Percentiles rank a stretch among this genome's conserved stretches.
These are phyloP conservation scores for Hystrix brachyura DNA, from an alignment of 2,113 vertebrate genomes.

Conservation along the genomic window DNA sequence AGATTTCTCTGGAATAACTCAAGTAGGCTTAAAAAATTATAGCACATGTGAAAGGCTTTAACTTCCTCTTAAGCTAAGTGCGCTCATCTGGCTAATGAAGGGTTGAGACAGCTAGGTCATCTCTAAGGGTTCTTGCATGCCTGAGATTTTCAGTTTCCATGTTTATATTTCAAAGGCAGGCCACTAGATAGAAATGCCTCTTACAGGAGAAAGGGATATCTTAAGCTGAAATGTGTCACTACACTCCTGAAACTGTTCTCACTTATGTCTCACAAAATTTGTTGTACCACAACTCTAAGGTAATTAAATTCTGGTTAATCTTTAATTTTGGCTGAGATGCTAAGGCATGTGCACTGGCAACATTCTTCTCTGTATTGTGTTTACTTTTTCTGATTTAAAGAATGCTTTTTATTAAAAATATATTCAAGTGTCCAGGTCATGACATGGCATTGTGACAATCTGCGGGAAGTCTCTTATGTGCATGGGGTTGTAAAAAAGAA, in stretches of 20 bases:
- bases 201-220: neutral
- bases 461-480: constrained; percentile 19
- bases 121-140: neutral
- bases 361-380: neutral
- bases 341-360: neutral
- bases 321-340: constrained; percentile 38
- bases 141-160: neutral
- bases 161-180: neutral
- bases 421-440: neutral
- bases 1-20: constrained; percentile 41
- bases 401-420: neutral
- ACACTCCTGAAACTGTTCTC: neutral
- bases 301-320: constrained; percentile 1
- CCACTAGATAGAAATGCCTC: neutral
- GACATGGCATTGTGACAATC: neutral
- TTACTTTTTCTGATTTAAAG: constrained; percentile 19
- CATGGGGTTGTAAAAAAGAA: constrained; percentile 18
- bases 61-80: neutral
- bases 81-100: neutral
- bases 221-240: constrained; percentile 11
- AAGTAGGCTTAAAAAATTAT: neutral
- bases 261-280: neutral
- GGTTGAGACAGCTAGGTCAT: neutral
- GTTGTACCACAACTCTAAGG: neutral
- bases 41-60: constrained; percentile 10